Evolutionary conservation across 2,113 vertebrate genomes (phyloP).

Genomic region (Caranx melampygus): DNA sequence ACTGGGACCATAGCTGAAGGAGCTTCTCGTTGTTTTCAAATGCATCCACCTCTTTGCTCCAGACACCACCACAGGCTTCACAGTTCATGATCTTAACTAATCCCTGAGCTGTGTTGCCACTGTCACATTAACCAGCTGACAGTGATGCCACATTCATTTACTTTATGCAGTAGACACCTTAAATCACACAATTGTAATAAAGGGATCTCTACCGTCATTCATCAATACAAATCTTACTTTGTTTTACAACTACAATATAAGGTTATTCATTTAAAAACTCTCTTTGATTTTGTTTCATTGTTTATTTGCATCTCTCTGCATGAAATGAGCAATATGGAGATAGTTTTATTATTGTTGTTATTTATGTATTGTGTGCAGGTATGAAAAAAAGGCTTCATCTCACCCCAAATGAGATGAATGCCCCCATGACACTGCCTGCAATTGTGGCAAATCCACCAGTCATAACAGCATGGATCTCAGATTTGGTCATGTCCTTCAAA

Average conservation of each 20-base stretch:
- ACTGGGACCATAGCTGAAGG: too few species aligned
- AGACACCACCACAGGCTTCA: too few species aligned
- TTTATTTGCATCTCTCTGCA: neutral
- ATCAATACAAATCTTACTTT: neutral
- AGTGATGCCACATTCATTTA: too few species aligned
- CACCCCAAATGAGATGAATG: slow-evolving; percentile 95
- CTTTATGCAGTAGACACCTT: too few species aligned
- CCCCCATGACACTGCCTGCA: slow-evolving; percentile 94
- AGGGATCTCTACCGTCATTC: neutral
- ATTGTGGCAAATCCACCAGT: slow-evolving; percentile 95
- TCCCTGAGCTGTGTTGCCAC: too few species aligned
- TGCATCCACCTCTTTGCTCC: too few species aligned
- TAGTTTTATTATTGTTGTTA: neutral
- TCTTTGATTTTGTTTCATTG: too few species aligned
- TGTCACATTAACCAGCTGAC: too few species aligned
- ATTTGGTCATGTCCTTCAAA: slow-evolving; percentile 90
- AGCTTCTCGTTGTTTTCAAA: too few species aligned
- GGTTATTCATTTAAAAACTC: neutral
- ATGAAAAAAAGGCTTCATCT: slow-evolving; percentile 57
- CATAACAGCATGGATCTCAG: slow-evolving; percentile 95
- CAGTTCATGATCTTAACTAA: too few species aligned
- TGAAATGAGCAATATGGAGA: neutral
- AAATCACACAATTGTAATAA: neutral
- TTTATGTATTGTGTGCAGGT: neutral
- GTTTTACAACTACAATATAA: neutral